Evolutionary conservation across 2,797 vertebrate species (phyloP), one percentile per base, ranked within the genome.

Genomic region (Intellagama lesueurii): DNA sequence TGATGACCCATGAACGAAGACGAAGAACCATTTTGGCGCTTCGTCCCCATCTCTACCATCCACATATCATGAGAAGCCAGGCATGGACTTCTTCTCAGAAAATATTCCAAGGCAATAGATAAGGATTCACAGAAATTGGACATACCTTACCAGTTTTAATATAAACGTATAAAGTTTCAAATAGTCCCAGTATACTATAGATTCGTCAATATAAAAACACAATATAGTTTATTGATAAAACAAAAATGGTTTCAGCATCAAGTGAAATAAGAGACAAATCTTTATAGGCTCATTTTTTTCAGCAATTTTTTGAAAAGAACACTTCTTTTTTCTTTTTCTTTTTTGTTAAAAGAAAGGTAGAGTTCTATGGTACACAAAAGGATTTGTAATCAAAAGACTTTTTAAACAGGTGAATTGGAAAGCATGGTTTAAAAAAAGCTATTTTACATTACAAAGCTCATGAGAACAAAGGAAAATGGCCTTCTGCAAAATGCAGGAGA

Each of bases 331-430:
- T 64, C 19, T 64, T 64, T 64, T 22, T 40, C 40, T 40, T 40
- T 40, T 40, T 40, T 40, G 40, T 40, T 40, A 40, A 77, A 47
- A 28, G 56, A 87, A 60, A 6, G 6, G 2, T 14, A 64, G 16
- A 30, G 35, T 81, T 76, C 77, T 60, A 73, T 24, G 22, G 24
- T 69, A 76, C 49, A 86, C n/a, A 69, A 77, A 90, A 90, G 66
- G 17, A 35, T 60, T 30, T 60, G 19, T 2, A 4, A 0, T 78
- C 85, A 87, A 73, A 81, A 73, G 68, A 44, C 26, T 1, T 76
- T 87, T 26, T 4, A 17, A 0, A 19, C 68, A 80, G 70, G 49
- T 87, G 26, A 81, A 81, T 73, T 81, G 68, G 49, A 60, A 73
- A 35, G 49, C 75, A 56, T 12, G 73, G 17, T 28, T 19, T 17